Base-by-base conservation (phyloP, 2,113 vertebrate genomes). In the Shinisaurus crocodilurus region DNA sequence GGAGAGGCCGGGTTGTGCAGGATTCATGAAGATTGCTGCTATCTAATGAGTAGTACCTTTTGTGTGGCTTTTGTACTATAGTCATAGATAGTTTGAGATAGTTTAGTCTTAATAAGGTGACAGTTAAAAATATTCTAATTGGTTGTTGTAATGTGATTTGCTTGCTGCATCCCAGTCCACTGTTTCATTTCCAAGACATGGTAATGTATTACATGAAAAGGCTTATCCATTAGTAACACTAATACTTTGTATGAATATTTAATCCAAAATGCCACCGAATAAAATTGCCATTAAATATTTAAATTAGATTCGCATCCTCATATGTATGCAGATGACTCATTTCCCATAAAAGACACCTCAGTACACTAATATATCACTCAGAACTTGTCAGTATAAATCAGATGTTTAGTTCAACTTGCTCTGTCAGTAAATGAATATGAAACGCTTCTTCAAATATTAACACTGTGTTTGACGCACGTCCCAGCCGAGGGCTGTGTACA, bases 241-340 rank as follows among this genome's bases (percentile, higher is more conserved):
- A 95, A 92, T 0, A 67, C 89, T 93, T 89, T 91, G 92, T 95
- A 60, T 95, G 93, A 95, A 94, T 95, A 95, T 94, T 96, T 96
- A 95, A 96, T 95, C 93, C 9, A 90, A 94, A 96, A 95, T 93
- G 89, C 89, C 91, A 91, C 79, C 0, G 48, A 96, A 94, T 96
- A 94, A 96, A 96, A 93, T 74, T 83, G 90, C 94, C 89, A 89
- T 96, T 96, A 95, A 86, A 92, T 91, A 89, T 96, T 94, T 96
- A 94, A 96, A 92, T 96, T 96, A 94, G 94, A 94, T 91, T 92
- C 93, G 90, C 94, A 93, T 13, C 3, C 54, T 65, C 89, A 94
- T 91, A 93, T 94, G 88, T 94, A 91, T 82, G 54, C 80, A 85
- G 25, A 89, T 95, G 90, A 94, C 89, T n/a, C 84, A 91, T 93